Evolutionary conservation across 2,888 invertebrate genomes (phyloP), one percentile per base, ranked within the genome.

Genomic region (Acanthosepion lycidas): DNA sequence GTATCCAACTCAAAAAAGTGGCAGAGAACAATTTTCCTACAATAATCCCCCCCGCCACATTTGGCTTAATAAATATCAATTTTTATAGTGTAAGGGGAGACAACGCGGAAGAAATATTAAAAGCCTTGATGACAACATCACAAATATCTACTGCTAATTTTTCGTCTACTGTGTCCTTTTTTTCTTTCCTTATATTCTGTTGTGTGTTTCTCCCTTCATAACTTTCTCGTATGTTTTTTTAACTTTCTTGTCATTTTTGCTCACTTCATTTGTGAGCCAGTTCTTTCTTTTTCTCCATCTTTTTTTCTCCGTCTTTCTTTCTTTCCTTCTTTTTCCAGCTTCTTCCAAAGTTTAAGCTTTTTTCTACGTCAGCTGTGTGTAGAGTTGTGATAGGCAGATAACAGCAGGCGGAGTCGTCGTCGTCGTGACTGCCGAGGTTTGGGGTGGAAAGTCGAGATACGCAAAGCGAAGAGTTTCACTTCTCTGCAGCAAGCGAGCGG

Each of bases 401-500:
- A 18, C 6, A 53, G n/a, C n/a, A 49, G 93, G 53, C 49, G 93
- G 93, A 93, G 53, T 49, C n/a, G 93, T 49, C 20, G 49, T 53
- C 93, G 28, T 42, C 8, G 92, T 93, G 9, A 53, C 28, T 23
- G 53, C n/a, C 53, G 93, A 53, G 33, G n/a, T 28, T 49, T 28
- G n/a, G 53, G 93, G 49, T 26, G 51, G 28, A 51, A 51, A 53
- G 20, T 49, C 28, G 18, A 53, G 49, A 49, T n/a, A 53, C 51
- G 49, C 93, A 53, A 78, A 23, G n/a, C 78, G 8, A 33, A n/a
- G 4, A 5, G 51, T 93, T 93, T 53, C 93, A 93, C 53, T 53
- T 93, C 53, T 93, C 93, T 93, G 93, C 93, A 93, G 93, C 51
- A 28, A 51, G 51, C 49, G 93, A 93, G 53, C 51, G 28, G 93